Evolutionary conservation across 2,888 invertebrate genomes (phyloP), one percentile per base, ranked within the genome.

Genomic region (Drosophila paracracens): DNA sequence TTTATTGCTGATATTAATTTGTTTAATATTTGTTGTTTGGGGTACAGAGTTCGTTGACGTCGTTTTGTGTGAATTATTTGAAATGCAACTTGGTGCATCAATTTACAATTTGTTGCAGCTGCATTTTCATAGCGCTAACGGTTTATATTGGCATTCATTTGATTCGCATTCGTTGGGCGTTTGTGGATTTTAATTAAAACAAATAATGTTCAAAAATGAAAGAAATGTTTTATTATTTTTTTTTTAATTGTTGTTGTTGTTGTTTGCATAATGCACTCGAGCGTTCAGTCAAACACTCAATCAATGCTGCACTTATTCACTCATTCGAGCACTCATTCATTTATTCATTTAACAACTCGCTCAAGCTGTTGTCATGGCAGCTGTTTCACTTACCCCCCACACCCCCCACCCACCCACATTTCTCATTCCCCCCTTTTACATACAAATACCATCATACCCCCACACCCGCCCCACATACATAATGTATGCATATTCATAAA

Each of bases 31-130:
- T 35, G 35, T 57, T 40, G 48, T 59, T 65, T 63, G 31, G 43
- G 57, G 67, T 66, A 25, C 46, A 25, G 75, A 76, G 83, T 88
- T 88, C 76, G 76, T 85, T 85, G 80, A 85, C 71, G 65, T 72
- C 67, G 71, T 68, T 72, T 72, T 69, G 60, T 60, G 40, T 66
- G 59, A 71, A 62, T 66, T 53, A 59, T 70, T 88, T 71, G 80
- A 78, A 85, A 69, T 88, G 85, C 88, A 89, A 73, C 69, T 68
- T 43, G 57, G 50, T 76, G 84, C 89, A 82, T 58, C 70, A 73
- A 72, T 71, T 74, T 57, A 63, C 61, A 46, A 52, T 56, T 56
- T 65, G 65, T 54, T 88, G 70, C 67, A 71, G 60, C 72, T 70
- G 82, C 85, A 88, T 81, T 81, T 83, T 81, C 64, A 81, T 64